Conservation (phyloP, 2,113 vertebrate genomes). For the Tragelaphus buxtoni region DNA sequence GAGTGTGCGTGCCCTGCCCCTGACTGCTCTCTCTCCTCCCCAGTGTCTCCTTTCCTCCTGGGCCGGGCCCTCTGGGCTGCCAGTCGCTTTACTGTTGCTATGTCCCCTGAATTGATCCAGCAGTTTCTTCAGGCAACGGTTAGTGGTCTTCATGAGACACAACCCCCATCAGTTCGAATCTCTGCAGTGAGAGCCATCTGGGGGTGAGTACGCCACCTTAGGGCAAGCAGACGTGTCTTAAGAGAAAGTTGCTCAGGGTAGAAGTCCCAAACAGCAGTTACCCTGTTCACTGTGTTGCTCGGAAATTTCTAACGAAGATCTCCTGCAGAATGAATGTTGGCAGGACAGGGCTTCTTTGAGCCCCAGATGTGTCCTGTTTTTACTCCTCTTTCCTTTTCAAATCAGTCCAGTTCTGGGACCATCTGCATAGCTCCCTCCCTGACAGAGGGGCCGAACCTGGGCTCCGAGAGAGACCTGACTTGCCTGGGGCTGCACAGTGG, state of each 20-base stretch:
- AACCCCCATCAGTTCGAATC: constrained; percentile 95
- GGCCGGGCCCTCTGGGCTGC: constrained; percentile 97
- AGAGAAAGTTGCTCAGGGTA: background rate
- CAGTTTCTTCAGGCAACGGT: constrained; percentile 98
- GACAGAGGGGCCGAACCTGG: background rate
- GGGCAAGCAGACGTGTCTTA: background rate
- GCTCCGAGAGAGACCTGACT: background rate
- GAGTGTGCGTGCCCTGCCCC: background rate
- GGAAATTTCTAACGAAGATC: background rate
- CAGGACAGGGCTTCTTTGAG: background rate
- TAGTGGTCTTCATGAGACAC: constrained; percentile 93
- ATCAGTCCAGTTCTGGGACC: background rate
- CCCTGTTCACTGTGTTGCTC: background rate
- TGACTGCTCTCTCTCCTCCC: constrained; percentile 59
- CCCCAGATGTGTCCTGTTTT: background rate
- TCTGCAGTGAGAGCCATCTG: constrained; percentile 97
- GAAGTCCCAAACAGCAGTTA: background rate
- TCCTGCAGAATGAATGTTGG: background rate
- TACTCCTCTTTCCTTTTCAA: background rate
- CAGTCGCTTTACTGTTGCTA: constrained; percentile 95
- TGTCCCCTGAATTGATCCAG: constrained; percentile 98
- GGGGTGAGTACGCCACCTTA: constrained; percentile 86
- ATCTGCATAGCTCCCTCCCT: background rate
- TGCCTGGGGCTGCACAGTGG: background rate
- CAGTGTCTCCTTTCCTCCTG: constrained; percentile 93